These are phyloP conservation scores for Melanotaenia pygmaea DNA, from an alignment of 2,797 vertebrate species.

Conservation along the genomic window DNA sequence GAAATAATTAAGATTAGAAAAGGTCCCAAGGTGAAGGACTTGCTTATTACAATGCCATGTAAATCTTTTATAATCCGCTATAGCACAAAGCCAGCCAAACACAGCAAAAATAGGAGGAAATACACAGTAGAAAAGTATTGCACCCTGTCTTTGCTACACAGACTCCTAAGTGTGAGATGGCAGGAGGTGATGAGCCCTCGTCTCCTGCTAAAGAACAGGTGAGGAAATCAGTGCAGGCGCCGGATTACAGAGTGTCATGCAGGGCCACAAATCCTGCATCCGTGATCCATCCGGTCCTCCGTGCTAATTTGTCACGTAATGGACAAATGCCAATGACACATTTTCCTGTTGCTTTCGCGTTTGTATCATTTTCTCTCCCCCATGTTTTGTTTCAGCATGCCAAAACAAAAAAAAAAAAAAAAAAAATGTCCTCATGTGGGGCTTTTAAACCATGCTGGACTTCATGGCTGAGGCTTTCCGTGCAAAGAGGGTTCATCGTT, in stretches of 20 bases:
- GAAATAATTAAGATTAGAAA: slow-evolving; percentile 83
- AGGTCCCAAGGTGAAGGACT: slow-evolving; percentile 79
- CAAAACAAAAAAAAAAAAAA: slow-evolving; percentile 13
- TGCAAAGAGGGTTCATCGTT: slow-evolving; percentile 35
- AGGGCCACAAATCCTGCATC: slow-evolving; percentile 65
- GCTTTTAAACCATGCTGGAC: slow-evolving; percentile 62
- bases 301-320: slow-evolving; percentile 50
- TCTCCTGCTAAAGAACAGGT: slow-evolving; percentile 56
- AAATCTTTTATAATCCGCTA: slow-evolving; percentile 80
- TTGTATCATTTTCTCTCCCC: slow-evolving; percentile 26
- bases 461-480: slow-evolving; percentile 37
- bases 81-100: slow-evolving; percentile 64
- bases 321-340: slow-evolving; percentile 59
- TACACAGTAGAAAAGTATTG: neutral
- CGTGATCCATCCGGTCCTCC: slow-evolving; percentile 51
- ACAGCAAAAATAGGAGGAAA: slow-evolving; percentile 41
- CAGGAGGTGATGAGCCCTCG: neutral
- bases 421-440: slow-evolving; percentile 14
- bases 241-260: slow-evolving; percentile 65
- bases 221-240: slow-evolving; percentile 41
- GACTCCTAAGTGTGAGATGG: slow-evolving; percentile 1
- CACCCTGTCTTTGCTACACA: neutral
- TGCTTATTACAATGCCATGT: slow-evolving; percentile 76
- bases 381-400: slow-evolving; percentile 10
- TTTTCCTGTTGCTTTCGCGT: slow-evolving; percentile 38